Percentiles rank a stretch among this genome's conserved stretches.
phyloP scores from a whole-genome alignment of 2,797 vertebrate species.

The Cottoperca gobio region DNA sequence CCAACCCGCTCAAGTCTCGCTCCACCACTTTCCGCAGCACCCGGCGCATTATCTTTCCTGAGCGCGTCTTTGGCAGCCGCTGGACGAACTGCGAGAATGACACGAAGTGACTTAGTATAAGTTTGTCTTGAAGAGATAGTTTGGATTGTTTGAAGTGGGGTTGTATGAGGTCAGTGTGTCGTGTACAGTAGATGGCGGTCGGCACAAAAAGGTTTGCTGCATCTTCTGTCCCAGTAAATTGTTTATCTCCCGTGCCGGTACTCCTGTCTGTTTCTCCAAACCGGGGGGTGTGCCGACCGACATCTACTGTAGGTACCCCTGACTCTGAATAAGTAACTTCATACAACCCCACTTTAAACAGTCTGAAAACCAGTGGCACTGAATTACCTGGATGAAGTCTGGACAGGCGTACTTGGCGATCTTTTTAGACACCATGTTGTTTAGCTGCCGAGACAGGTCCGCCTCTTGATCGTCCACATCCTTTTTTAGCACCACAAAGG shows the following conservation, averaged over 20 bases:
- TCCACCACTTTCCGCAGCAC: constrained; percentile 91
- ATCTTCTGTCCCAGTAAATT: too few species aligned
- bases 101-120: not conserved
- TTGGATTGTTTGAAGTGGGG: too few species aligned
- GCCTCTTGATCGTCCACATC: constrained; percentile 52
- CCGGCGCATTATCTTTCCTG: constrained; percentile 96
- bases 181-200: too few species aligned
- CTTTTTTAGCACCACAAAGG: constrained; percentile 93
- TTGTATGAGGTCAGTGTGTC: too few species aligned
- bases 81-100: constrained; percentile 81
- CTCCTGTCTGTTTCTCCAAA: too few species aligned
- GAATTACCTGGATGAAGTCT: constrained; percentile 85
- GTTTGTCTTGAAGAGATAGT: not conserved
- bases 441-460: constrained; percentile 84
- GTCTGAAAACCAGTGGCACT: too few species aligned
- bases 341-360: too few species aligned
- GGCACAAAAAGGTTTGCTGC: too few species aligned
- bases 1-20: constrained; percentile 79
- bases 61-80: constrained; percentile 95
- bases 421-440: constrained; percentile 86
- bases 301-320: too few species aligned
- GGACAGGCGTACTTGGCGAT: constrained; percentile 97
- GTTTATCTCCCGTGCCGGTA: too few species aligned
- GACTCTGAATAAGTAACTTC: too few species aligned
- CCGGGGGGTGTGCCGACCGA: too few species aligned